Conservation (phyloP, 2,797 vertebrate species). For the Xyrichtys novacula region DNA sequence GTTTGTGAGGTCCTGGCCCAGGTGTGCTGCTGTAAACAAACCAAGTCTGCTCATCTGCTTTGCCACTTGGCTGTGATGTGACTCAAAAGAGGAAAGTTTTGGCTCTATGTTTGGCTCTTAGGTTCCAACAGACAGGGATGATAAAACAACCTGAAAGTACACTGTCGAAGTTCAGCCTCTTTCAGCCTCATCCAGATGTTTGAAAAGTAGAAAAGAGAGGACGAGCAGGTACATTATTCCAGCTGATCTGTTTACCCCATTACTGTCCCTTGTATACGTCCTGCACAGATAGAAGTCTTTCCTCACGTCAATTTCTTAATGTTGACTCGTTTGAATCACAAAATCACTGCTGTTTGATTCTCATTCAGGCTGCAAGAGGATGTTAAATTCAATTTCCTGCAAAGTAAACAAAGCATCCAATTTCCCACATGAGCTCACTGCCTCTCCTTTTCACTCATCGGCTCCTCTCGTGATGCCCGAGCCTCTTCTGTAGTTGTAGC, state of each 20-base stretch:
- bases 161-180: background rate
- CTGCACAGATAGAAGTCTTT: background rate
- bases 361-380: background rate
- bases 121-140: background rate
- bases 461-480: conserved; percentile 17
- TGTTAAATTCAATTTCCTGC: background rate
- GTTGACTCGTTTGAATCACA: background rate
- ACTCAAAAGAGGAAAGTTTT: no score
- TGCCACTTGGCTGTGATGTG: background rate
- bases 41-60: background rate
- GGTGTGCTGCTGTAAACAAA: conserved; percentile 9
- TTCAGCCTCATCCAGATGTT: conserved; percentile 6
- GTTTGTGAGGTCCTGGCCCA: conserved; percentile 3
- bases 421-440: background rate
- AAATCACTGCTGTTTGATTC: background rate
- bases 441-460: background rate
- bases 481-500: conserved; percentile 17
- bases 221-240: background rate
- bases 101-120: background rate
- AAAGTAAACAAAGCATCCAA: background rate
- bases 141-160: background rate
- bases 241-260: background rate
- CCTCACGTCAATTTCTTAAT: background rate
- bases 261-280: background rate
- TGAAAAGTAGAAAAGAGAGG: background rate